These are phyloP conservation scores for Encarsia formosa DNA, from an alignment of 2,888 invertebrate genomes.

Conservation along the genomic window DNA sequence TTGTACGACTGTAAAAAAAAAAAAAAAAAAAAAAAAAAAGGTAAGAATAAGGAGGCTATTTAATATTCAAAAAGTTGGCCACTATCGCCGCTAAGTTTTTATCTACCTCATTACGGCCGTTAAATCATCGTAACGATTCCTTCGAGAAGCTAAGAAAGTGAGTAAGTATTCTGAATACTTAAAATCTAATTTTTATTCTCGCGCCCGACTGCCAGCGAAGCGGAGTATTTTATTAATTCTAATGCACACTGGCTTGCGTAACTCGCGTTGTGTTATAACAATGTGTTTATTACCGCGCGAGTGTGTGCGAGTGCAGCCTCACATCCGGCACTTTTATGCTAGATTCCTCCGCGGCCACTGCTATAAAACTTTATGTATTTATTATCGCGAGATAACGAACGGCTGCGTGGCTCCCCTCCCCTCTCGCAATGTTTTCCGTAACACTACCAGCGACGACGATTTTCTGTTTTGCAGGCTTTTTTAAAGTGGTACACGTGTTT, in stretches of 20 bases:
- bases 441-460: no score
- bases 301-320: constrained; percentile 11
- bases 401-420: constrained; percentile 23
- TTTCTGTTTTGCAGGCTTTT: no score
- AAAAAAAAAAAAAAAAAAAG: constrained; percentile 4
- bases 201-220: no score
- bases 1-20: constrained; percentile 25
- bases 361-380: constrained; percentile 44
- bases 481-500: no score
- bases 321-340: constrained; percentile 28
- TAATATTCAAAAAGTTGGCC: constrained; percentile 23
- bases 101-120: constrained; percentile 27
- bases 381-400: constrained; percentile 45
- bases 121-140: constrained; percentile 21
- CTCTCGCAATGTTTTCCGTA: neutral
- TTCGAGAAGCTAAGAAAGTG: constrained; percentile 11
- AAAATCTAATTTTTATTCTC: constrained; percentile 27
- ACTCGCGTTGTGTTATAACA: constrained; percentile 49
- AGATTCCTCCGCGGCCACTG: constrained; percentile 30
- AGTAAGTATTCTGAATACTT: constrained; percentile 14
- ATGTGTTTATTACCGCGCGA: constrained; percentile 31
- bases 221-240: constrained; percentile 25
- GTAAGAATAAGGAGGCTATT: constrained; percentile 25
- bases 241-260: constrained; percentile 38
- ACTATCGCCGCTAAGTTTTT: constrained; percentile 20